Evolutionary conservation across 1,140 invertebrate genomes (phyloP).

Genomic region (Mactra quadrangularis): DNA sequence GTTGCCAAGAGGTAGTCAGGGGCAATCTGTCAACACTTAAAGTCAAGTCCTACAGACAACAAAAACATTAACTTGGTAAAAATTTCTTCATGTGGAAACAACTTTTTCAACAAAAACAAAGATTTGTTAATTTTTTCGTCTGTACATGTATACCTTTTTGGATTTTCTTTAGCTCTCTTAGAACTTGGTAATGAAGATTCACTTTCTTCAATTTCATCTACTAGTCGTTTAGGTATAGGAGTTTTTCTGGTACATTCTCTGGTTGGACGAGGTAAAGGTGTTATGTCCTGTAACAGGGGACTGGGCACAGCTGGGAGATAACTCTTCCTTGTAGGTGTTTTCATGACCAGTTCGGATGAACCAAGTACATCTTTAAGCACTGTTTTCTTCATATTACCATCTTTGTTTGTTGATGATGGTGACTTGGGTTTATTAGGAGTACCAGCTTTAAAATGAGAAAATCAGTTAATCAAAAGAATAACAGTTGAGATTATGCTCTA

Average conservation of each 20-base stretch:
- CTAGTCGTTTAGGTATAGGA: constrained; percentile 8
- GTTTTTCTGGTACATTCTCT: constrained; percentile 49
- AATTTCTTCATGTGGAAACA: no score
- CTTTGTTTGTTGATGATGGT: background rate
- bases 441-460: constrained; percentile 15
- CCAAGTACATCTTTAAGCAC: background rate
- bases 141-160: no score
- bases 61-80: no score
- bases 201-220: constrained; percentile 26
- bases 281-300: constrained; percentile 74
- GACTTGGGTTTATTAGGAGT: constrained; percentile 42
- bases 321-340: constrained; percentile 65
- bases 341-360: background rate
- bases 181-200: background rate
- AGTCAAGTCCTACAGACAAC: no score
- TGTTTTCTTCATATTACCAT: background rate
- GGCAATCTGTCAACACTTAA: no score
- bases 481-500: no score
- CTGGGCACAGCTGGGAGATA: constrained; percentile 76
- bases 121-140: no score
- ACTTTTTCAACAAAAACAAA: no score
- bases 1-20: no score
- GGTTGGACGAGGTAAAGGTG: constrained; percentile 62
- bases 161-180: no score
- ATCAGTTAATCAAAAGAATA: no score